phyloP scores from a whole-genome alignment of 2,797 vertebrate genomes.

The Notamacropus eugenii region DNA sequence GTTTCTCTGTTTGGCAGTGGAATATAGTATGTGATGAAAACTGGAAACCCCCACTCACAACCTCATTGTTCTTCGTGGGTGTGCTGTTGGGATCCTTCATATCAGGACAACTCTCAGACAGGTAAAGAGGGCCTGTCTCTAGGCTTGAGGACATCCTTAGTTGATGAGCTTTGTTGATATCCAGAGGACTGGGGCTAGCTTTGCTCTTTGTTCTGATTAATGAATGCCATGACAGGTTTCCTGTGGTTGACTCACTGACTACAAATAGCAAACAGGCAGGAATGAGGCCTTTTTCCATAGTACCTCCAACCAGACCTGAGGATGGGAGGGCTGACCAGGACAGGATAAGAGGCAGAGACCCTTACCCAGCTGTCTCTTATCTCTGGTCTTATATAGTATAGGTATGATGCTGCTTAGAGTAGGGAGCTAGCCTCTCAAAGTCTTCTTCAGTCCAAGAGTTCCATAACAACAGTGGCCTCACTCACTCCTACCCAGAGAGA shows the following conservation, averaged over 20 bases:
- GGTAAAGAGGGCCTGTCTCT: constrained; percentile 82
- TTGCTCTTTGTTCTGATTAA: not conserved
- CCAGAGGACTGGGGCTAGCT: not conserved
- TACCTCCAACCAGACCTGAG: not conserved
- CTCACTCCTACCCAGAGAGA: not conserved
- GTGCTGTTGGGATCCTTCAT: constrained; percentile 92
- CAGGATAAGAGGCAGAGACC: not conserved
- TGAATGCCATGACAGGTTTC: not conserved
- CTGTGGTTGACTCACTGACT: not conserved
- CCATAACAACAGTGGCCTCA: not conserved
- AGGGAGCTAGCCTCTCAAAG: not conserved
- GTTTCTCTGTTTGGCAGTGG: constrained; percentile 88
- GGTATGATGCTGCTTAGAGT: not conserved
- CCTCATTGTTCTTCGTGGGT: constrained; percentile 92
- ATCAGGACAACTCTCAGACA: constrained; percentile 95
- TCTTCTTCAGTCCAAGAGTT: not conserved
- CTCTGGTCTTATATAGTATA: not conserved
- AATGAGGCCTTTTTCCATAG: not conserved
- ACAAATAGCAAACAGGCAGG: not conserved
- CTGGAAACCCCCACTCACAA: constrained; percentile 93
- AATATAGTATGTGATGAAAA: constrained; percentile 92
- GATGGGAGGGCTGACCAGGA: not conserved
- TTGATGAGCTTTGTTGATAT: not conserved
- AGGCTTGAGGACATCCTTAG: not conserved
- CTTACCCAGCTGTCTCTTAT: not conserved